These are phyloP conservation scores for Listrodromus nycthemerus DNA, from an alignment of 2,888 invertebrate species.

Conservation along the genomic window DNA sequence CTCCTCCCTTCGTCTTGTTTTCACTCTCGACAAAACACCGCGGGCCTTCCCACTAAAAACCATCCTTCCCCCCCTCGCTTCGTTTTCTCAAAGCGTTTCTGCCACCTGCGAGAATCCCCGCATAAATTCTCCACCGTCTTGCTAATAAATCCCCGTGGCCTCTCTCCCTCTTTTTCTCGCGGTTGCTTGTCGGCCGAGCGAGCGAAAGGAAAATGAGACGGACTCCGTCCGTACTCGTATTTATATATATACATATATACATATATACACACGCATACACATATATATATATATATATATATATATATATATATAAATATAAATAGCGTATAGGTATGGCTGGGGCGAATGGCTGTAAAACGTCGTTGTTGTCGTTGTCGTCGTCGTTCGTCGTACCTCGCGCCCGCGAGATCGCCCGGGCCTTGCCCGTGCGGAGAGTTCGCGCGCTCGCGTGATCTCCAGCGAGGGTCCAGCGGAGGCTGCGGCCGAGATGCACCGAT, in stretches of 20 bases:
- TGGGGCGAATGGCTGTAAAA: slow-evolving; percentile 75
- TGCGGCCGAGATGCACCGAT: slow-evolving; percentile 33
- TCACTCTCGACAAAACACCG: slow-evolving; percentile 36
- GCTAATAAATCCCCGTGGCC: slow-evolving; percentile 79
- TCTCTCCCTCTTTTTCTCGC: slow-evolving; percentile 52
- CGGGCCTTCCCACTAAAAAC: slow-evolving; percentile 50
- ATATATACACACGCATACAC: background rate
- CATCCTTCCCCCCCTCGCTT: slow-evolving; percentile 35
- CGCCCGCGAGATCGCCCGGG: slow-evolving; percentile 11
- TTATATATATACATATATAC: background rate
- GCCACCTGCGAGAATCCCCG: slow-evolving; percentile 71
- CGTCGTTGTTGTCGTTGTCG: slow-evolving; percentile 68
- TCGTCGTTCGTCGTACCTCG: slow-evolving; percentile 46
- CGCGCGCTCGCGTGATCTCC: slow-evolving; percentile 32
- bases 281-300: background rate
- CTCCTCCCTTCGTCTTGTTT: slow-evolving; percentile 46
- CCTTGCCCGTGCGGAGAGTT: slow-evolving; percentile 30
- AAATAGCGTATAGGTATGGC: slow-evolving; percentile 17
- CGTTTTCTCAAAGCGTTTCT: slow-evolving; percentile 59
- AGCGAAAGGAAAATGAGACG: slow-evolving; percentile 55
- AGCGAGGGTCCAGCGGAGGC: background rate
- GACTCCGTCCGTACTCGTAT: slow-evolving; percentile 1
- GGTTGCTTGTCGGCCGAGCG: slow-evolving; percentile 43
- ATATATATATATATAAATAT: background rate
- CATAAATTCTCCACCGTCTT: slow-evolving; percentile 73